Percentiles rank a stretch among this genome's conserved stretches.
Conservation (phyloP, 2,888 invertebrate species). For the Amblyjoppa fuscipennis region DNA sequence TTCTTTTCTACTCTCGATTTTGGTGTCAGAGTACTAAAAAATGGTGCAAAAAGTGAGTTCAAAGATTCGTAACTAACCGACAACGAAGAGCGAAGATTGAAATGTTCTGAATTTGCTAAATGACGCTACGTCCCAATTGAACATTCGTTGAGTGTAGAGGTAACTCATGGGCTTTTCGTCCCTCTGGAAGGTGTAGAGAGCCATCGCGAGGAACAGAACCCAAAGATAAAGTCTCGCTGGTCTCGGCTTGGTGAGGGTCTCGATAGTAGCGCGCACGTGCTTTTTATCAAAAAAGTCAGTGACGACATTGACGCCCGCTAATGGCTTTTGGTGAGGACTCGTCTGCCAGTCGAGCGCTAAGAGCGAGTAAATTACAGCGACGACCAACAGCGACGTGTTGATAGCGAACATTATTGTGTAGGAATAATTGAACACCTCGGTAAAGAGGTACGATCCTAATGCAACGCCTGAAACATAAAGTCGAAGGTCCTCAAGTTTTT, state of each 20-base stretch:
- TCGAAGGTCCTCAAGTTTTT: background rate
- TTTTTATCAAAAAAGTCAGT: constrained; percentile 91
- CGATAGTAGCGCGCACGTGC: constrained; percentile 89
- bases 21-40: too few relatives aligned
- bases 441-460: constrained; percentile 87
- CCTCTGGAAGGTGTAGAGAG: constrained; percentile 93
- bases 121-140: constrained; percentile 90
- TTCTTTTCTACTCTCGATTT: too few relatives aligned
- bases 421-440: constrained; percentile 88
- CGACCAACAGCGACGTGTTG: constrained; percentile 88
- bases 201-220: constrained; percentile 91
- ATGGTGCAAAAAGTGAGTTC: too few relatives aligned
- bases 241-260: constrained; percentile 88
- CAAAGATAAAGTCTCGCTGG: constrained; percentile 88
- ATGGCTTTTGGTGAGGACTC: constrained; percentile 87
- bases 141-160: constrained; percentile 90
- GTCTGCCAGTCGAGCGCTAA: constrained; percentile 91
- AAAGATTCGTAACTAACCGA: constrained; percentile 82
- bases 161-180: constrained; percentile 93
- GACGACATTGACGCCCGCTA: constrained; percentile 87
- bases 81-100: constrained; percentile 90
- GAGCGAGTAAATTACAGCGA: constrained; percentile 89
- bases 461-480: constrained; percentile 86
- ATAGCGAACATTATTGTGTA: constrained; percentile 91
- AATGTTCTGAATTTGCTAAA: constrained; percentile 92